Percentiles rank a stretch among this genome's conserved stretches.
These are phyloP conservation scores for Geotrypetes seraphini DNA, from an alignment of 2,797 vertebrate genomes.

Conservation along the genomic window DNA sequence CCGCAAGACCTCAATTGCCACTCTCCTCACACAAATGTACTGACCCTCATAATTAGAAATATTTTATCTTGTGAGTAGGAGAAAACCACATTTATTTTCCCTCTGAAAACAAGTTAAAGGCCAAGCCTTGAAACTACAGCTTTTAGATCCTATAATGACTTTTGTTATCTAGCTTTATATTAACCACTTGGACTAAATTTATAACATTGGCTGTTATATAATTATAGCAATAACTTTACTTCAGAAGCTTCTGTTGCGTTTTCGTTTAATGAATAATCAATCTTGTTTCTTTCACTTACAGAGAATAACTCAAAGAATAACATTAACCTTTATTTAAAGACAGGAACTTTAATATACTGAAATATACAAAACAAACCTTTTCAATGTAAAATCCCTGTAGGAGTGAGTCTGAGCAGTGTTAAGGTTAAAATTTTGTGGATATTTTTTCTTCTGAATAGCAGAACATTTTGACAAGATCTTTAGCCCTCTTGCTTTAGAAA, in stretches of 20 bases:
- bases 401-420: no score
- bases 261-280: conserved; percentile 2
- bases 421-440: no score
- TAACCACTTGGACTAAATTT: not conserved
- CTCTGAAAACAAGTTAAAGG: not conserved
- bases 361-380: no score
- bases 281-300: not conserved
- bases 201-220: no score
- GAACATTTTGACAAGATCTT: not conserved
- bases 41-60: not conserved
- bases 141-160: not conserved
- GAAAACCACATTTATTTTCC: no score
- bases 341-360: not conserved
- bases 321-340: not conserved
- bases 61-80: no score
- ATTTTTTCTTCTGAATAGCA: not conserved
- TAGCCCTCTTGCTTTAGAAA: no score
- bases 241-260: not conserved
- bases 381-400: no score
- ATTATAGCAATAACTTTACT: not conserved
- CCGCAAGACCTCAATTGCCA: no score
- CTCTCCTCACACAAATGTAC: no score
- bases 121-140: not conserved
- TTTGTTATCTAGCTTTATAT: not conserved
- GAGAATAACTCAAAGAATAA: not conserved